These are phyloP conservation scores for Manduca sexta DNA, from an alignment of 1,140 invertebrate genomes.

Conservation along the genomic window DNA sequence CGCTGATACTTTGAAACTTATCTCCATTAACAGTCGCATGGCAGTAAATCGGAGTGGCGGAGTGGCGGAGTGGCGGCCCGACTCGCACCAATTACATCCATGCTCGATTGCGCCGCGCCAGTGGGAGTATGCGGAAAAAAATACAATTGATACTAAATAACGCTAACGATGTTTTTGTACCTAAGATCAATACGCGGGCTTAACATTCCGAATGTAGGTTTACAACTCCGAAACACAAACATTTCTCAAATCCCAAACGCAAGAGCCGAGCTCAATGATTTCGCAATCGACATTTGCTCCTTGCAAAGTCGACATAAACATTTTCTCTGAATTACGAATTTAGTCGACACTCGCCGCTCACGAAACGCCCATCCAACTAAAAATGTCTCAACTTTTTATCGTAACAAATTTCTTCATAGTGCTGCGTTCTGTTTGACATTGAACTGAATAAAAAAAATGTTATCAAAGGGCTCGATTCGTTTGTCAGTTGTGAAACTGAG, in stretches of 20 bases:
- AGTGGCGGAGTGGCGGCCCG: too few relatives aligned
- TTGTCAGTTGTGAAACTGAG: conserved; percentile 47
- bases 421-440: conserved; percentile 49
- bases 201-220: conserved; percentile 53
- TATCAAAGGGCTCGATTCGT: conserved; percentile 53
- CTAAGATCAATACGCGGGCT: conserved; percentile 1
- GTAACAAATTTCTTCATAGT: conserved; percentile 54
- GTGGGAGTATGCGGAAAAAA: too few relatives aligned
- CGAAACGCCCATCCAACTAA: conserved; percentile 14
- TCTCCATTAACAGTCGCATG: conserved; percentile 18
- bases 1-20: conserved; percentile 25
- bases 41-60: too few relatives aligned
- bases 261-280: conserved; percentile 38
- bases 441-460: conserved; percentile 58
- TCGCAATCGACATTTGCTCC: conserved; percentile 52
- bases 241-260: conserved; percentile 56
- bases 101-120: too few relatives aligned
- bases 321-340: conserved; percentile 48
- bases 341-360: conserved; percentile 26
- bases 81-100: too few relatives aligned
- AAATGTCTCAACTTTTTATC: conserved; percentile 25
- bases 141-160: too few relatives aligned
- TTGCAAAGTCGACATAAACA: conserved; percentile 45
- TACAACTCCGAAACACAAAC: conserved; percentile 56
- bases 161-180: background rate